Conservation (phyloP, 1,140 invertebrate genomes). For the Rhizoglyphus robini region DNA sequence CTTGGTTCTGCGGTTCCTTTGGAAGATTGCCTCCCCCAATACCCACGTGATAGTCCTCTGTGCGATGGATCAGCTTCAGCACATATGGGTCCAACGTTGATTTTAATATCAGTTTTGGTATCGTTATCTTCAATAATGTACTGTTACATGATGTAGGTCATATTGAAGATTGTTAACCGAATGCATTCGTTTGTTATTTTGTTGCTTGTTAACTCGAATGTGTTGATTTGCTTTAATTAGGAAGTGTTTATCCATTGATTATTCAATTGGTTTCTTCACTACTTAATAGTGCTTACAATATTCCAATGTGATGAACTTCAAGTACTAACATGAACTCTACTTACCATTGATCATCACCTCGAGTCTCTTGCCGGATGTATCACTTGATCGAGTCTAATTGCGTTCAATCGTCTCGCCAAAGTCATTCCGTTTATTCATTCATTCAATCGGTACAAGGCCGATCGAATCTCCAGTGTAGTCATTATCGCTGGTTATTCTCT, state of each 20-base stretch:
- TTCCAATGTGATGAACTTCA: no score
- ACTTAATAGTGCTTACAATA: no score
- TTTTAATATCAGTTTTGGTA: no score
- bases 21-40: background rate
- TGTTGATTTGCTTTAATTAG: background rate
- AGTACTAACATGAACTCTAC: no score
- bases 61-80: background rate
- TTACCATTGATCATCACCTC: no score
- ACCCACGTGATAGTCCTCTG: background rate
- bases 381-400: background rate
- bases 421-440: background rate
- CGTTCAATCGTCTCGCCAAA: background rate
- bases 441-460: background rate
- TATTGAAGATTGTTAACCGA: no score
- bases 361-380: no score
- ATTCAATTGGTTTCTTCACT: no score
- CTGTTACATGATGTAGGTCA: no score
- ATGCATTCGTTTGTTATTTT: no score
- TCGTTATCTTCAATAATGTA: no score
- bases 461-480: background rate
- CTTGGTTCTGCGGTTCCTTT: slow-evolving; percentile 14
- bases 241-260: background rate
- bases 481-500: background rate
- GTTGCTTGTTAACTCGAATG: no score
- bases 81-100: background rate